These are phyloP conservation scores for Percopsis omiscomaycus DNA, from an alignment of 2,797 vertebrate species.

Conservation along the genomic window DNA sequence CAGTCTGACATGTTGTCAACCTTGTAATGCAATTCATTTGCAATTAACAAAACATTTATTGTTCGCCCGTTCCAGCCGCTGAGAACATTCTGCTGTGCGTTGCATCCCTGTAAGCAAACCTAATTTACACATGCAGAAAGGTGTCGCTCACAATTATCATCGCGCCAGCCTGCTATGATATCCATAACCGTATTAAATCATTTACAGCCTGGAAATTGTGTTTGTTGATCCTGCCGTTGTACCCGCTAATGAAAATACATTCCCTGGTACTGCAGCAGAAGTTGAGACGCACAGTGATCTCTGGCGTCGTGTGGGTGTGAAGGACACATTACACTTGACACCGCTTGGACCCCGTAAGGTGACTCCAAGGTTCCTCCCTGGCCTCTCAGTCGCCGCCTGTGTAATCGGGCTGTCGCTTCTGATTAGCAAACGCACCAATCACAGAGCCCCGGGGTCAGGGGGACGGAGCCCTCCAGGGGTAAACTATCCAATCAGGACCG, in stretches of 20 bases:
- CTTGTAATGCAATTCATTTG: conserved; percentile 30
- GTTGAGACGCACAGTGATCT: conserved; percentile 8
- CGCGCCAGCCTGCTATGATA: conserved; percentile 24
- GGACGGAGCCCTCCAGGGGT: conserved; percentile 36
- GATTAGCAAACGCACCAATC: conserved; percentile 69
- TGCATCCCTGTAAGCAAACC: conserved; percentile 42
- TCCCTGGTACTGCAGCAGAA: conserved; percentile 1
- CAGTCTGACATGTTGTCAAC: conserved; percentile 5
- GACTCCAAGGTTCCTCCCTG: conserved; percentile 59
- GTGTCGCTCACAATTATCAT: conserved; percentile 41
- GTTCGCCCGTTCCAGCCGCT: conserved; percentile 9
- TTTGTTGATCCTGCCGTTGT: conserved; percentile 24
- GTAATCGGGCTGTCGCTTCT: conserved; percentile 65
- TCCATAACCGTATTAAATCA: conserved; percentile 35
- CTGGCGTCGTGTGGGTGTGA: conserved; percentile 25
- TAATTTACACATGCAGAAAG: conserved; percentile 51
- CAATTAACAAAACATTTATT: conserved; percentile 16
- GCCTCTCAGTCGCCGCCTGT: conserved; percentile 41
- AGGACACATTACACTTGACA: conserved; percentile 36
- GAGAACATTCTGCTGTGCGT: conserved; percentile 8
- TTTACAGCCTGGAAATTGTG: conserved; percentile 29
- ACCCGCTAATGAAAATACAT: conserved; percentile 29
- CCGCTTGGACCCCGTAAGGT: conserved; percentile 1
- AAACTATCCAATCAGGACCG: conserved; percentile 38
- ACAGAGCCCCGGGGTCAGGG: conserved; percentile 38